phyloP scores from a whole-genome alignment of 2,797 vertebrate genomes.

The Neopelma chrysocephalum region DNA sequence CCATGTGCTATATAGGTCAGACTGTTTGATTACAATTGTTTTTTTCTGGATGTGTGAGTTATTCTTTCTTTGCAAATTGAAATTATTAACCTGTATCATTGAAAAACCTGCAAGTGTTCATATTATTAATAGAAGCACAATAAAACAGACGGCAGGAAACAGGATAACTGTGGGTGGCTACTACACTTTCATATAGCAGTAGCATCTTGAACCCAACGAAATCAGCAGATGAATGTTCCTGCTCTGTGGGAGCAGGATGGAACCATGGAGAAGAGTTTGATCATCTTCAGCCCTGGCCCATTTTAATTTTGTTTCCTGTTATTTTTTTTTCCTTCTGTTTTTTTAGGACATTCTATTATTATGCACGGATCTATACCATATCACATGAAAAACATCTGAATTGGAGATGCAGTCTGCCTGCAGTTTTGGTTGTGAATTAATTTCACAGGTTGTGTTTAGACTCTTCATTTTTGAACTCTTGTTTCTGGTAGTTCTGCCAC shows the following conservation, averaged over 20 bases:
- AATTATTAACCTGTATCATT: background rate
- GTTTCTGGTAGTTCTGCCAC: background rate
- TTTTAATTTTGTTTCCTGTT: background rate
- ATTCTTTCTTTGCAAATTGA: background rate
- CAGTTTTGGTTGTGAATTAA: background rate
- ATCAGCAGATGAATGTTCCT: slow-evolving; percentile 3
- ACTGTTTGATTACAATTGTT: background rate
- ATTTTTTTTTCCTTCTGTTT: background rate
- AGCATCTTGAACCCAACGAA: slow-evolving; percentile 23
- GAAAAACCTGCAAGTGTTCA: background rate
- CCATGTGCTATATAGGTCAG: background rate
- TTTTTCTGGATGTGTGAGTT: background rate
- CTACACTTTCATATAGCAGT: slow-evolving; percentile 16
- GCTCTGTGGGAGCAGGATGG: background rate
- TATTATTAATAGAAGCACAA: slow-evolving; percentile 15
- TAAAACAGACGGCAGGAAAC: slow-evolving; percentile 50
- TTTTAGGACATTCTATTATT: background rate
- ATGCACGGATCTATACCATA: background rate
- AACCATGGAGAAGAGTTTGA: background rate
- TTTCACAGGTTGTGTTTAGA: background rate
- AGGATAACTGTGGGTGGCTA: slow-evolving; percentile 39
- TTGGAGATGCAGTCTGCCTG: background rate
- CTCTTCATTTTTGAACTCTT: background rate
- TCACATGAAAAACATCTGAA: background rate
- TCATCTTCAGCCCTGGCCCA: background rate